phyloP scores from a whole-genome alignment of 35 echinoderm and acorn worm species.

The Patiria miniata region DNA sequence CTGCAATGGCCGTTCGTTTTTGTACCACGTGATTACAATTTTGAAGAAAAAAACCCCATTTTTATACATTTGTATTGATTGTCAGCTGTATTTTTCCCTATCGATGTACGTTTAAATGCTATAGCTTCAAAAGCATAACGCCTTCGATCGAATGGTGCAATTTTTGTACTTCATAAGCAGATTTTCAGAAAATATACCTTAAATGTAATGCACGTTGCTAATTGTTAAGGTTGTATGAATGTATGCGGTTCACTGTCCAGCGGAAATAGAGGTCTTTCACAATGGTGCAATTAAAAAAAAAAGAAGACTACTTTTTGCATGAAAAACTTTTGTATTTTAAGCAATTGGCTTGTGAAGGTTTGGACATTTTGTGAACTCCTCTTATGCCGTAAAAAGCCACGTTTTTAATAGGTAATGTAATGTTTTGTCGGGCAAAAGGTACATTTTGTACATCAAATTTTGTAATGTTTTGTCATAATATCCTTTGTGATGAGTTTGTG shows the following conservation, averaged over 20 bases:
- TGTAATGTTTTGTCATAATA: too few species aligned
- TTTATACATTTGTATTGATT: conserved; percentile 23
- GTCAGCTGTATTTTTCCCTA: neutral
- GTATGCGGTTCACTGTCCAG: too few species aligned
- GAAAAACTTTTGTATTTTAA: neutral
- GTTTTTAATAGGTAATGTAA: too few species aligned
- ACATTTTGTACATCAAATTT: too few species aligned
- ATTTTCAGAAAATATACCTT: neutral
- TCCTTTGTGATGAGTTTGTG: too few species aligned
- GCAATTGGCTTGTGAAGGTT: neutral
- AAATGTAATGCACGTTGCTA: neutral
- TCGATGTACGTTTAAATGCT: neutral
- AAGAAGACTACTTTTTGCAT: neutral
- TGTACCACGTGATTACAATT: too few species aligned
- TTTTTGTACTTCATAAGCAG: neutral
- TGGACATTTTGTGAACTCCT: neutral
- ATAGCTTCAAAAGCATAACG: neutral
- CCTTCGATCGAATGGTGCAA: conserved; percentile 10
- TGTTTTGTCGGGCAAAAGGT: too few species aligned
- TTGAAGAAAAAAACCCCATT: neutral
- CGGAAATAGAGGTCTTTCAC: neutral
- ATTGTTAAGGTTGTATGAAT: too few species aligned
- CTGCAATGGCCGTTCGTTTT: neutral
- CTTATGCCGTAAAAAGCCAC: too few species aligned
- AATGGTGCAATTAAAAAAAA: neutral